Percentiles rank a stretch among this genome's conserved stretches.
phyloP scores from a whole-genome alignment of 2,797 vertebrate genomes.

The Phalanger gymnotis region DNA sequence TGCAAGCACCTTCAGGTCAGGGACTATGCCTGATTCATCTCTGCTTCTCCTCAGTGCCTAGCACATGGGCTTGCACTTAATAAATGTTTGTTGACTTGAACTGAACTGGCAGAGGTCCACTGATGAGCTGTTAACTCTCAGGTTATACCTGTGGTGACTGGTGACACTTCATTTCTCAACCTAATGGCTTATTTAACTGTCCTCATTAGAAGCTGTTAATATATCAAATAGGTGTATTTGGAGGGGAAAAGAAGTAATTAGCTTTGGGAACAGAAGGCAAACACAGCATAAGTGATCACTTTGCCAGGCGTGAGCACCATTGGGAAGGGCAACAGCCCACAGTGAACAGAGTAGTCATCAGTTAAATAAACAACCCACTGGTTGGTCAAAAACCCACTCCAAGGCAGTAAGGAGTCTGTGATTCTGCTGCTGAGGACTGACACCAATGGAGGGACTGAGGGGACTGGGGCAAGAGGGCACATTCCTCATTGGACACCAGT shows the following conservation, averaged over 20 bases:
- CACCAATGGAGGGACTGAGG: background rate
- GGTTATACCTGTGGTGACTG: background rate
- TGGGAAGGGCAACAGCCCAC: background rate
- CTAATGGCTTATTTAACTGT: background rate
- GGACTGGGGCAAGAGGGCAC: background rate
- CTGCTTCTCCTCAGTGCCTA: background rate
- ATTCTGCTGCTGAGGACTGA: background rate
- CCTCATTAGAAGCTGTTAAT: background rate
- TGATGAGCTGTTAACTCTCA: background rate
- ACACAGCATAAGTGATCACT: background rate
- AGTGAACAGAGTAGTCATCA: background rate
- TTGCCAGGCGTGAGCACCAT: background rate
- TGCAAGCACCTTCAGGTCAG: background rate
- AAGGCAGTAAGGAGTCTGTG: background rate
- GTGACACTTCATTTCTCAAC: constrained; percentile 23
- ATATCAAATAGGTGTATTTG: background rate
- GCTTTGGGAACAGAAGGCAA: background rate
- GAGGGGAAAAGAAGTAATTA: background rate
- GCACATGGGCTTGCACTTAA: background rate
- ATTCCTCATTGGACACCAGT: background rate
- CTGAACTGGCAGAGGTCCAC: background rate
- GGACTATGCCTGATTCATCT: background rate
- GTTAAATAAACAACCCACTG: background rate
- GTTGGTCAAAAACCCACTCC: background rate
- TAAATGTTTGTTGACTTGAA: background rate